Evolutionary conservation across 2,888 invertebrate species (phyloP).

Genomic region (Cantharis rustica): DNA sequence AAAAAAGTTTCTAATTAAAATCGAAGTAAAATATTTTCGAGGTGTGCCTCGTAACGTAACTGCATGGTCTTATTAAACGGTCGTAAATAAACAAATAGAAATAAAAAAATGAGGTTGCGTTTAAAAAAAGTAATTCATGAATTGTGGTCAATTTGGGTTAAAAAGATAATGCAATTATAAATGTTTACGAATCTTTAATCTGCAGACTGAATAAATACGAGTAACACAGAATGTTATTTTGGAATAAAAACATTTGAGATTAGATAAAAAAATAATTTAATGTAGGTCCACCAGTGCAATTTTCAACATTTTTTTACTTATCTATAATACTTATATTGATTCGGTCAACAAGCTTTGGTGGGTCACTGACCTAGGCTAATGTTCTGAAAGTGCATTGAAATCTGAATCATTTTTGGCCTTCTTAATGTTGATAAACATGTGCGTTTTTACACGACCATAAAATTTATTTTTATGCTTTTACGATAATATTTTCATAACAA

Average conservation of each 20-base stretch:
- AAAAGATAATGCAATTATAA: background rate
- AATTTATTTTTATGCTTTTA: background rate
- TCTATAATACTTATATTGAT: slow-evolving; percentile 29
- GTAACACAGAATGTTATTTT: slow-evolving; percentile 3
- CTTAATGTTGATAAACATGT: slow-evolving; percentile 11
- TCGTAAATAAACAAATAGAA: background rate
- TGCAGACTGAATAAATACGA: slow-evolving; percentile 7
- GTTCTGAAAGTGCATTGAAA: slow-evolving; percentile 27
- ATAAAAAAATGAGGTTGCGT: background rate
- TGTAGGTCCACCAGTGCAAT: background rate
- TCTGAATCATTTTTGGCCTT: slow-evolving; percentile 25
- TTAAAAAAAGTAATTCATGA: background rate
- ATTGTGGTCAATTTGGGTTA: background rate
- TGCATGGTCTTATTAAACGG: background rate
- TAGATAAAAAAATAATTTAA: slow-evolving; percentile 13
- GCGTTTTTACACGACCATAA: background rate
- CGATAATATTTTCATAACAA: background rate
- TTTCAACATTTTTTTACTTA: slow-evolving; percentile 2
- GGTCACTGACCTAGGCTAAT: slow-evolving; percentile 40
- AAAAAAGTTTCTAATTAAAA: background rate
- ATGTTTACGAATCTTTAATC: slow-evolving; percentile 9
- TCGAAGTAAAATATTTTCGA: background rate
- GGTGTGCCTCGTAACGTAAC: background rate
- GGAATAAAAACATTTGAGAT: slow-evolving; percentile 5
- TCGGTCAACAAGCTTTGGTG: slow-evolving; percentile 34